These are phyloP conservation scores for Palaemon carinicauda DNA, from an alignment of 1,140 invertebrate species.

Conservation along the genomic window DNA sequence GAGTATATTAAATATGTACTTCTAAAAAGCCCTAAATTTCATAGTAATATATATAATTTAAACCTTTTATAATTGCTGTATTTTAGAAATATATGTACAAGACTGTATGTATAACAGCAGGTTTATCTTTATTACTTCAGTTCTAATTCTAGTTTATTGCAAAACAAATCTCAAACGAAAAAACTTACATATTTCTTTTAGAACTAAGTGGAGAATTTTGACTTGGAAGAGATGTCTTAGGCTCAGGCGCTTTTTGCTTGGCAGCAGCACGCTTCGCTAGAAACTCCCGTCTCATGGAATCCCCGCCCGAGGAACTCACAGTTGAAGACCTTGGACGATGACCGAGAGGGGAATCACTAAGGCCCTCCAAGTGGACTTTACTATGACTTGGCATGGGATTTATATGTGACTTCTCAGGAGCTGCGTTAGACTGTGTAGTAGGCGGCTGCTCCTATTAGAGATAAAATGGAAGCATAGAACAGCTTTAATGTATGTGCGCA, in stretches of 20 bases:
- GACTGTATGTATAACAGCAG: too few species aligned
- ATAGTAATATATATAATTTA: too few species aligned
- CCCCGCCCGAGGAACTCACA: slow-evolving; percentile 55
- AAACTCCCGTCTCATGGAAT: slow-evolving; percentile 60
- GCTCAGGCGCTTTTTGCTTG: slow-evolving; percentile 14
- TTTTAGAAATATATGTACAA: too few species aligned
- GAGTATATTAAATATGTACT: too few species aligned
- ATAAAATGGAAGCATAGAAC: too few species aligned
- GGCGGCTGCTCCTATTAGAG: not conserved
- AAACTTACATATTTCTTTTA: slow-evolving; percentile 52
- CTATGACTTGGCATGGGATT: not conserved
- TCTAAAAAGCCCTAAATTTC: too few species aligned
- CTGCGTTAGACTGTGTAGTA: not conserved
- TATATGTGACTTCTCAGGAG: slow-evolving; percentile 5
- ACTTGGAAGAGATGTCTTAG: not conserved
- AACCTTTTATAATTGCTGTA: too few species aligned
- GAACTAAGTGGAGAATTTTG: slow-evolving; percentile 5
- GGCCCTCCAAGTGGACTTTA: slow-evolving; percentile 40
- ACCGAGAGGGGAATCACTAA: slow-evolving; percentile 57
- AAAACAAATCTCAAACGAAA: not conserved
- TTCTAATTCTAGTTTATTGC: too few species aligned
- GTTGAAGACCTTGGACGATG: slow-evolving; percentile 48
- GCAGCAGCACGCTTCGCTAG: slow-evolving; percentile 65
- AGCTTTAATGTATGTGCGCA: too few species aligned
- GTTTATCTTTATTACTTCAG: too few species aligned